Conservation (phyloP, 1,140 invertebrate genomes). For the Scaptomyza montana region DNA sequence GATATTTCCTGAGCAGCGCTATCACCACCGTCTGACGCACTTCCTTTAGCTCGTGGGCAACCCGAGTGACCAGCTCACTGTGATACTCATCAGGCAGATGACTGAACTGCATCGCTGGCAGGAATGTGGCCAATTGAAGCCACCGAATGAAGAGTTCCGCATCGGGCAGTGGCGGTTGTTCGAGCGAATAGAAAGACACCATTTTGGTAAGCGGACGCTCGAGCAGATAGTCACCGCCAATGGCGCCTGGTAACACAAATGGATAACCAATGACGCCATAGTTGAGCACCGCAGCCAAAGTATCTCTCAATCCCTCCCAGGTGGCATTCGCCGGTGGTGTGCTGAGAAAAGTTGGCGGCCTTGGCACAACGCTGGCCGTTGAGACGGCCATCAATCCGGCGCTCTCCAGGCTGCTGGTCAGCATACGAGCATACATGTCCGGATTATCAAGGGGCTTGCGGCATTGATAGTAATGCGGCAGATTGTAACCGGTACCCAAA, state of each 20-base stretch:
- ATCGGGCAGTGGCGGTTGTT: conserved; percentile 86
- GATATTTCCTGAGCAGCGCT: conserved; percentile 90
- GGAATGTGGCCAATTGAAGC: conserved; percentile 96
- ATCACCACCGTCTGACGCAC: conserved; percentile 91
- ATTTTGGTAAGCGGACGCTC: conserved; percentile 71
- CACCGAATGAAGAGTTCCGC: conserved; percentile 96
- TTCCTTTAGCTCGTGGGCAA: conserved; percentile 89
- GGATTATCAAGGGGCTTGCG: conserved; percentile 89
- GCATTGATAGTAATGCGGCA: conserved; percentile 93
- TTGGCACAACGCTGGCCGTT: conserved; percentile 91
- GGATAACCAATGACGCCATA: conserved; percentile 95
- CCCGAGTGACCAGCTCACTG: conserved; percentile 89
- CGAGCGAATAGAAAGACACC: conserved; percentile 77
- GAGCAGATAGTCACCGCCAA: conserved; percentile 90
- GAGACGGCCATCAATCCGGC: conserved; percentile 92
- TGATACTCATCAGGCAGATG: conserved; percentile 94
- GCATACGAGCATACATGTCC: conserved; percentile 91
- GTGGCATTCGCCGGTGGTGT: conserved; percentile 93
- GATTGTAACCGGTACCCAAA: conserved; percentile 93
- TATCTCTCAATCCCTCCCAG: conserved; percentile 94
- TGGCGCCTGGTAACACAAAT: conserved; percentile 95
- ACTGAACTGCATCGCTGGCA: conserved; percentile 96
- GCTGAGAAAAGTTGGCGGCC: conserved; percentile 93
- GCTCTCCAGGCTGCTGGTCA: conserved; percentile 87
- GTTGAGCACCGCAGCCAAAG: conserved; percentile 87